Evolutionary conservation across 1,140 invertebrate species (phyloP).

Genomic region (Drosophila nasuta): DNA sequence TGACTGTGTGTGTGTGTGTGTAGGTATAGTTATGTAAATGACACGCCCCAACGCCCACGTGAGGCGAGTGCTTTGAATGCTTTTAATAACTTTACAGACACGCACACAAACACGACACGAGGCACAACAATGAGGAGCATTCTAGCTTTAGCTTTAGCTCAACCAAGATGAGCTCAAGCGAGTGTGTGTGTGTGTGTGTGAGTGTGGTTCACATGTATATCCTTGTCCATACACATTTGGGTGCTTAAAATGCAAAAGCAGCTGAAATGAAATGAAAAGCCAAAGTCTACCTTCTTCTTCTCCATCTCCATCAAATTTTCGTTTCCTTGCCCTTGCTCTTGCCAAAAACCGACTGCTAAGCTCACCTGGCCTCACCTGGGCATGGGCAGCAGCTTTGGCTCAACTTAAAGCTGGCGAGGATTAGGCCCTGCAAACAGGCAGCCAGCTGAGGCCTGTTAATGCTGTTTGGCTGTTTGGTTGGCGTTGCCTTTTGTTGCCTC

Average conservation of each 20-base stretch:
- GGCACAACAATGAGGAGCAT: constrained; percentile 3
- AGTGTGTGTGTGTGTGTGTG: neutral
- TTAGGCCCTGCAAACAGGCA: constrained; percentile 43
- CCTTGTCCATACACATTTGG: constrained; percentile 13
- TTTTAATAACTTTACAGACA: constrained; percentile 80
- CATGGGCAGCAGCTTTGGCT: constrained; percentile 13
- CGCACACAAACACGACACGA: constrained; percentile 30
- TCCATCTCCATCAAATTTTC: neutral
- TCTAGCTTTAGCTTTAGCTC: constrained; percentile 6
- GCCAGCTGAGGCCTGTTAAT: constrained; percentile 10
- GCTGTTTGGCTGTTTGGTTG: neutral
- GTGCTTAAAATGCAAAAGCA: constrained; percentile 48
- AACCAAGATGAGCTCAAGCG: neutral
- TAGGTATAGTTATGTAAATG: constrained; percentile 72
- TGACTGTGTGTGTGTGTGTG: constrained; percentile 22
- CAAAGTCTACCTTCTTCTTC: neutral
- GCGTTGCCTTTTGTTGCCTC: neutral
- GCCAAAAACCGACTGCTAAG: neutral
- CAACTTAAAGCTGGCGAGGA: constrained; percentile 46
- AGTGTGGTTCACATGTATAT: constrained; percentile 5
- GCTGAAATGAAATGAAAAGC: constrained; percentile 42
- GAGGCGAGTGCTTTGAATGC: constrained; percentile 71
- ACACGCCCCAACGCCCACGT: constrained; percentile 45
- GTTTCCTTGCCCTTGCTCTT: neutral
- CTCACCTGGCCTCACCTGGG: constrained; percentile 15